phyloP scores from a whole-genome alignment of 1,140 invertebrate genomes.

The Dreissena rostriformis region DNA sequence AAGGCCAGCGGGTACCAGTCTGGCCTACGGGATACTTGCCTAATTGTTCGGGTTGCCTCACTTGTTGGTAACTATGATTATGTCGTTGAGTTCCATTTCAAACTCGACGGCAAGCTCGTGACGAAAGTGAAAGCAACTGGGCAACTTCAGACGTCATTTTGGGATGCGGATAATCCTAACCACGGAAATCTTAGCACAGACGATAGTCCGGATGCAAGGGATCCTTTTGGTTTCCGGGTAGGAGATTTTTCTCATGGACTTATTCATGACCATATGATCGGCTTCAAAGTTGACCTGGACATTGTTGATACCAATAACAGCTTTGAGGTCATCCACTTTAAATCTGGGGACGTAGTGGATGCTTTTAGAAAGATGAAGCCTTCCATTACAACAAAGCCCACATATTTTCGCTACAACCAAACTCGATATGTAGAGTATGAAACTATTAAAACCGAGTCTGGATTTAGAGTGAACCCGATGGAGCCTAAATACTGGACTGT shows the following conservation, averaged over 20 bases:
- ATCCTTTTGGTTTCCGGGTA: constrained; percentile 65
- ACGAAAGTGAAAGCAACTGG: constrained; percentile 57
- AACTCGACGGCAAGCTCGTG: constrained; percentile 58
- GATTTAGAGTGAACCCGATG: constrained; percentile 19
- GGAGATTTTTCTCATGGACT: constrained; percentile 56
- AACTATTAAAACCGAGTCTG: constrained; percentile 39
- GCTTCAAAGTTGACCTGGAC: constrained; percentile 73
- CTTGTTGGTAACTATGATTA: constrained; percentile 63
- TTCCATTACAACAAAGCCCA: constrained; percentile 9
- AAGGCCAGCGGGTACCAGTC: constrained; percentile 27
- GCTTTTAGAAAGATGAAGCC: constrained; percentile 41
- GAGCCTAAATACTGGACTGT: constrained; percentile 54
- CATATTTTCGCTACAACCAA: constrained; percentile 48
- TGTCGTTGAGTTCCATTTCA: constrained; percentile 62
- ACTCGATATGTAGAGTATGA: constrained; percentile 55
- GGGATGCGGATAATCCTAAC: constrained; percentile 51
- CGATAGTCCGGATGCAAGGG: constrained; percentile 21
- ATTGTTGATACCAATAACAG: constrained; percentile 63
- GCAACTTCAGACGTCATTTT: constrained; percentile 62
- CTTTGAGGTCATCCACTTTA: constrained; percentile 61
- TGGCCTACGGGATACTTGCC: constrained; percentile 38
- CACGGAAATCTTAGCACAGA: constrained; percentile 39
- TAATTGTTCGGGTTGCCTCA: constrained; percentile 30
- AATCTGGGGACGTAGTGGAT: constrained; percentile 38
- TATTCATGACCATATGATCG: constrained; percentile 71